Conservation (phyloP, 1,140 invertebrate species). For the Drosophila burlai region DNA sequence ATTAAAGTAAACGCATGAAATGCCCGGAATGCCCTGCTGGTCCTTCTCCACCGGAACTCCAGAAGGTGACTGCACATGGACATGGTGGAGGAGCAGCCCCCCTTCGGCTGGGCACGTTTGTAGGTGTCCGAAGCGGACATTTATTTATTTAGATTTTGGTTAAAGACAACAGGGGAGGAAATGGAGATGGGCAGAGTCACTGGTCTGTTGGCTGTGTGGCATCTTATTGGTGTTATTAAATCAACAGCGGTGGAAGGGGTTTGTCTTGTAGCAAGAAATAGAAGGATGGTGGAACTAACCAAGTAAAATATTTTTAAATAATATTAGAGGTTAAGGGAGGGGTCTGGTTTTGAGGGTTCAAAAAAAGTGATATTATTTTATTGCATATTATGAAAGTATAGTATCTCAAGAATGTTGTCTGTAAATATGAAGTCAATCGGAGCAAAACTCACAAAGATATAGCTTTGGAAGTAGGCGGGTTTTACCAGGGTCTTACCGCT, state of each 20-base stretch:
- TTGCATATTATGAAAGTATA: too few species aligned
- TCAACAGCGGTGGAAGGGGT: slow-evolving; percentile 27
- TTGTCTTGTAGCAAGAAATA: neutral
- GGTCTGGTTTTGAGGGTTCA: too few species aligned
- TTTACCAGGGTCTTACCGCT: too few species aligned
- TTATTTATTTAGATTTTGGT: slow-evolving; percentile 79
- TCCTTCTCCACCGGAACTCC: neutral
- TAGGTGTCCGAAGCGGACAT: slow-evolving; percentile 73
- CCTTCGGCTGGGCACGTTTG: slow-evolving; percentile 21
- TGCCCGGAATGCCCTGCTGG: slow-evolving; percentile 49
- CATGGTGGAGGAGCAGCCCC: neutral
- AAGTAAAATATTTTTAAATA: neutral
- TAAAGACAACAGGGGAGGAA: slow-evolving; percentile 41
- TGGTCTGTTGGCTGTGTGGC: slow-evolving; percentile 30
- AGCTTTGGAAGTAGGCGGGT: too few species aligned
- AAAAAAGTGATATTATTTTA: too few species aligned
- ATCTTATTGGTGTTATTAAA: slow-evolving; percentile 71
- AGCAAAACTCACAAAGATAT: too few species aligned
- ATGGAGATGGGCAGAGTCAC: slow-evolving; percentile 2
- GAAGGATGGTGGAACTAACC: too few species aligned
- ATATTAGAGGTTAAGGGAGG: neutral
- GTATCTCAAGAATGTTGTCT: too few species aligned
- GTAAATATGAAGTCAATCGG: too few species aligned
- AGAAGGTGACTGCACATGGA: slow-evolving; percentile 21
- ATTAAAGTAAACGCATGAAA: slow-evolving; percentile 78